phyloP scores from a whole-genome alignment of 2,888 invertebrate genomes.

The Tinea semifulvella region DNA sequence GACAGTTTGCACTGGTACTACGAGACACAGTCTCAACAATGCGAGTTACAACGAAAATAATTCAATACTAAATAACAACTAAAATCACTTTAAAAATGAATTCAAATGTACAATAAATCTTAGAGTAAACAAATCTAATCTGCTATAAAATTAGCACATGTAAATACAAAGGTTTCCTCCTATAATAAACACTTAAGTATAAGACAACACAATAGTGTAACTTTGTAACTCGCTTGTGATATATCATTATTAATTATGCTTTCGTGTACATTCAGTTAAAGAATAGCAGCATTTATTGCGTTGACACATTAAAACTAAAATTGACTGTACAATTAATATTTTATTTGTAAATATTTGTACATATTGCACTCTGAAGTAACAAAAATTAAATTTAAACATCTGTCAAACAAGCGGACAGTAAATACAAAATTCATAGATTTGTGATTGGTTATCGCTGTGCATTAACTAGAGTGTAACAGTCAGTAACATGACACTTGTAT shows the following conservation, averaged over 20 bases:
- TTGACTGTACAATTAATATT: slow-evolving; percentile 63
- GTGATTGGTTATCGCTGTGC: too few species aligned
- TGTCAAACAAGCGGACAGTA: slow-evolving; percentile 53
- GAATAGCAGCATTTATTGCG: slow-evolving; percentile 55
- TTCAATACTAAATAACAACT: slow-evolving; percentile 66
- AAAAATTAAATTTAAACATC: slow-evolving; percentile 52
- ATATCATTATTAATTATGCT: slow-evolving; percentile 49
- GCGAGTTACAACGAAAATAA: slow-evolving; percentile 52
- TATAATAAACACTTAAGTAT: slow-evolving; percentile 60
- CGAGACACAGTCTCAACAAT: slow-evolving; percentile 37
- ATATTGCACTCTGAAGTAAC: slow-evolving; percentile 75
- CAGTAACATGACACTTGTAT: too few species aligned
- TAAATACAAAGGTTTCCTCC: slow-evolving; percentile 60
- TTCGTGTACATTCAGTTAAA: slow-evolving; percentile 58
- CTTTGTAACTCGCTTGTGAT: slow-evolving; percentile 48
- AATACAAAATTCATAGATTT: slow-evolving; percentile 44
- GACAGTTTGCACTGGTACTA: slow-evolving; percentile 58
- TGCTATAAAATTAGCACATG: slow-evolving; percentile 65
- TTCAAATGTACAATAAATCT: slow-evolving; percentile 64
- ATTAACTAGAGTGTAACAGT: too few species aligned
- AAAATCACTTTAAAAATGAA: slow-evolving; percentile 64
- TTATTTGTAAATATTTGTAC: slow-evolving; percentile 74
- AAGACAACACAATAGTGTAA: slow-evolving; percentile 54
- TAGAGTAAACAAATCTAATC: slow-evolving; percentile 64
- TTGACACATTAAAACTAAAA: slow-evolving; percentile 64